Evolutionary conservation across 2,888 invertebrate species (phyloP).

Genomic region (Andrena fulva): DNA sequence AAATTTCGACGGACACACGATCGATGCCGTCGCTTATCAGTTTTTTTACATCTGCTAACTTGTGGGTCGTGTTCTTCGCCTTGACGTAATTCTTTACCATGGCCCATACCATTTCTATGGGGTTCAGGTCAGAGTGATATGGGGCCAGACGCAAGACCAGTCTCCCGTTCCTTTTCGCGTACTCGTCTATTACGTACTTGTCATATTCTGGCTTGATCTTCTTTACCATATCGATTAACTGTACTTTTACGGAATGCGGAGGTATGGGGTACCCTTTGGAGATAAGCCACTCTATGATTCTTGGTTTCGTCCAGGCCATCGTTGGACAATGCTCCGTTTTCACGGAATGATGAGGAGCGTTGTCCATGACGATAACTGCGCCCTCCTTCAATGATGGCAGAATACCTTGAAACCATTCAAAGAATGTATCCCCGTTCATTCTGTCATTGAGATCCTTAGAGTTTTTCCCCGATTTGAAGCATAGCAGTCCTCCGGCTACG

Average conservation of each 20-base stretch:
- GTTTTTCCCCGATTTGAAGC: slow-evolving; percentile 1
- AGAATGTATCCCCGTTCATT: slow-evolving; percentile 6
- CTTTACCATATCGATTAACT: not conserved
- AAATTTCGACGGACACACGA: not conserved
- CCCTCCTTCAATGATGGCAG: not conserved
- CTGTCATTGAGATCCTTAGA: not conserved
- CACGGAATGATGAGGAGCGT: not conserved
- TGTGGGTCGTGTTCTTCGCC: not conserved
- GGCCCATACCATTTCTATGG: not conserved
- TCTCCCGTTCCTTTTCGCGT: not conserved
- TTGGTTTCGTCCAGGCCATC: not conserved
- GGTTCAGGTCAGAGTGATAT: not conserved
- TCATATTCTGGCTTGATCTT: not conserved
- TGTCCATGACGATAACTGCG: not conserved
- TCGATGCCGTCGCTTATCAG: not conserved
- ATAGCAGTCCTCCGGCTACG: not conserved
- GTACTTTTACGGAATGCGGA: not conserved
- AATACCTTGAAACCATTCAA: slow-evolving; percentile 1
- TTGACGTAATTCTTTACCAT: not conserved
- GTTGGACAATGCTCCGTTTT: not conserved
- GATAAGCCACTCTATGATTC: not conserved
- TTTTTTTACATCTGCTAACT: not conserved
- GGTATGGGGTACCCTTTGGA: not conserved
- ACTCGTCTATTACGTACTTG: not conserved
- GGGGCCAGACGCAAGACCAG: not conserved